phyloP scores from a whole-genome alignment of 2,113 vertebrate species.

The Heteronetta atricapilla region DNA sequence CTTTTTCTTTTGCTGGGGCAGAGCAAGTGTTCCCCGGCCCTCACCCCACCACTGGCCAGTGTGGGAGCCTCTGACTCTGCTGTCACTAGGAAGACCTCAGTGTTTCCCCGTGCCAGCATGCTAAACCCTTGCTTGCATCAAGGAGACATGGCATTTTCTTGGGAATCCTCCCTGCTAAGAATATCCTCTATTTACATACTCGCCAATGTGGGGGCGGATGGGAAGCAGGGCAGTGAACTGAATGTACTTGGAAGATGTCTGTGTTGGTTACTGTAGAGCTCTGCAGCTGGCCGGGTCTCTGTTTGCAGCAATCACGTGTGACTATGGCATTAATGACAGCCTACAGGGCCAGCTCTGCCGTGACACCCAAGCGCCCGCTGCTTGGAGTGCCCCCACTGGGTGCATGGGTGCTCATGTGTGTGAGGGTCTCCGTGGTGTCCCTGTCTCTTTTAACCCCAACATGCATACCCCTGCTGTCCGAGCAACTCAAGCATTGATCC shows the following conservation, averaged over 20 bases:
- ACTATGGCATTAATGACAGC: background rate
- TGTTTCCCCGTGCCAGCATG: background rate
- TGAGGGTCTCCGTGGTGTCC: rapidly evolving
- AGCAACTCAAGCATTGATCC: background rate
- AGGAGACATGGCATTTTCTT: conserved; percentile 55
- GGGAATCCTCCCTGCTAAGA: conserved; percentile 70
- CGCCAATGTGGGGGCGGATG: background rate
- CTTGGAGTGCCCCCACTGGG: rapidly evolving
- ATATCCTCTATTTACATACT: conserved; percentile 64
- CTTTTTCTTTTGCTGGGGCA: background rate
- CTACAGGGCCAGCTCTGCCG: rapidly evolving
- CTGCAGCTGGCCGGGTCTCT: background rate
- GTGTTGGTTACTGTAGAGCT: conserved; percentile 27
- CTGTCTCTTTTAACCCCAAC: background rate
- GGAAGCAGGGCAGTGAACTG: conserved; percentile 57
- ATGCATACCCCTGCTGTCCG: rapidly evolving
- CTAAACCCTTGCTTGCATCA: conserved; percentile 49
- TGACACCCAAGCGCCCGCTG: rapidly evolving
- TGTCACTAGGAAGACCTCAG: background rate
- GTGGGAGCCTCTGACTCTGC: rapidly evolving
- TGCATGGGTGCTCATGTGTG: rapidly evolving
- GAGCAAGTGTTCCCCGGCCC: background rate
- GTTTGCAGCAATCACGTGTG: background rate
- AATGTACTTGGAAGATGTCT: conserved; percentile 63
- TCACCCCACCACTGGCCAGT: background rate